Evolutionary conservation across 2,888 invertebrate genomes (phyloP), one percentile per base, ranked within the genome.

Genomic region (Zhuqinia jingwanae): DNA sequence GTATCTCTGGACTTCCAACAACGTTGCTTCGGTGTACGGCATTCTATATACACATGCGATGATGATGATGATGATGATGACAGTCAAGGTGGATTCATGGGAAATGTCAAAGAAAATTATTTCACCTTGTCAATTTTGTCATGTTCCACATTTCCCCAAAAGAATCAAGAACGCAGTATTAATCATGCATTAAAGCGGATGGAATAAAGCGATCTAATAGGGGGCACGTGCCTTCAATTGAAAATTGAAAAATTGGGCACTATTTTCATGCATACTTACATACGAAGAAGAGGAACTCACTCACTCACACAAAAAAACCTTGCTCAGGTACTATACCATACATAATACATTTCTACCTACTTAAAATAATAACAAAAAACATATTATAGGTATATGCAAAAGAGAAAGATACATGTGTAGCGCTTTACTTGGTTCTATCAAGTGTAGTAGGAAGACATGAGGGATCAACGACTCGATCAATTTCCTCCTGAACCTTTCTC

Each of bases 401-500:
- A n/a, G 47, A 22, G 53, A 17, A 30, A 56, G 17, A 30, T 15
- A 50, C 50, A 75, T 11, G 30, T 11, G 20, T 79, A 65, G 45
- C 47, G 45, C n/a, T n/a, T n/a, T 82, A 88, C 88, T 65, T 82
- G 20, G 53, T 78, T 85, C 89, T 84, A 80, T 88, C 87, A 75
- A 82, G 58, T 15, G 88, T 89, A 15, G 81, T 81, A 30, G 89
- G 89, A 30, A 82, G 73, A 60, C 42, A 36, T 13, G 76, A 68
- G 42, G 87, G 87, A 81, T 88, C 88, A 60, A 88, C 85, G 50
- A 88, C 85, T 76, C 87, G 84, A 84, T 90, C 90, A 87, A 90
- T 89, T 87, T 90, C 90, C 30, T 89, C 87, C 73, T 90, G 90
- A 60, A 90, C 89, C 81, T 87, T 89, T 53, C 42, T 85, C 70